Base-by-base conservation (phyloP, 2,888 invertebrate genomes). In the Campopleginae sp. region DNA sequence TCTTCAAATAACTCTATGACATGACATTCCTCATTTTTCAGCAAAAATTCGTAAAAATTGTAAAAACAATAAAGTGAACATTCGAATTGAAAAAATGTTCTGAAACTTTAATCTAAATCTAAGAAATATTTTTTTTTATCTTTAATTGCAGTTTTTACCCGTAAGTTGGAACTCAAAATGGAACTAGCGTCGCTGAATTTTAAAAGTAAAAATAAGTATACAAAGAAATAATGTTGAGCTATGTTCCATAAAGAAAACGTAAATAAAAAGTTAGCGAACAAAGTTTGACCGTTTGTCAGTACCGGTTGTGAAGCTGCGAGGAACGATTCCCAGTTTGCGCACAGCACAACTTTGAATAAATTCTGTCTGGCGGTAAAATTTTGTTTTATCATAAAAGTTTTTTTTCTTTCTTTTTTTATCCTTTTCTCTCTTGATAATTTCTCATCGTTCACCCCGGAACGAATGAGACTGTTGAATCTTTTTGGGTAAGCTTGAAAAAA, bases 211-310 rank as follows among this genome's bases (percentile, higher is more conserved):
- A n/a, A 19, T 66, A n/a, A 6, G 23, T 42, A 76, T n/a, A 31
- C 12, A 51, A 72, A 68, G 10, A 51, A 27, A 19, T 27, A 66
- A 76, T 51, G 33, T 71, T 42, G 38, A 63, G 27, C 31, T 76
- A 51, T 14, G 19, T 7, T 33, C 68, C 14, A 63, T 31, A 7
- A 31, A 31, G 54, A 66, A 27, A 58, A 27, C 14, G 58, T 27
- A 27, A 27, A 58, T 27, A 14, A 66, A 66, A 74, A 78, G 58
- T 38, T n/a, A 27, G 31, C 46, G 42, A 38, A 31, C 33, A 51
- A 75, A 27, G 23, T 76, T 71, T 65, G 27, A 42, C 58, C 23
- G 46, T 77, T 80, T 58, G 66, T 23, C 38, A 66, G 71, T 61
- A 38, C 38, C 68, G 19, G 51, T 54, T 31, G 74, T 27, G 31